Evolutionary conservation across 2,113 vertebrate species (phyloP), one percentile per base, ranked within the genome.

Genomic region (Pangasianodon gigas): DNA sequence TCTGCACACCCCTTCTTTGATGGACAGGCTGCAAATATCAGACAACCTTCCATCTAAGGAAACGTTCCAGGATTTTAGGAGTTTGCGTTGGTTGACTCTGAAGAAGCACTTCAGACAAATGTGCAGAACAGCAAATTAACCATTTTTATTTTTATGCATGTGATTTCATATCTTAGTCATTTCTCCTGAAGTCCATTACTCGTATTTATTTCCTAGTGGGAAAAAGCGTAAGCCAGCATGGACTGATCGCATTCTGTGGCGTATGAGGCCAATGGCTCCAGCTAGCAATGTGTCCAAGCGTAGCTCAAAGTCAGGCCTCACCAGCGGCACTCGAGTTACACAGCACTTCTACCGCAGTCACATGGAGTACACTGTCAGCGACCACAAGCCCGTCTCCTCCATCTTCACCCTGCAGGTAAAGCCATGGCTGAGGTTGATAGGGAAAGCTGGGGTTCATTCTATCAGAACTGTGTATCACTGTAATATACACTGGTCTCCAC

Each of bases 151-250:
- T 82, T 41, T 41, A 9, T 44, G 37, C 37, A 75, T 75, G 44
- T 75, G 71, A 21, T 26, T 46, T 48, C 3, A 77, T 77, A 24
- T 46, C 16, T 10, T 46, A 77, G 74, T 11, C 74, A 48, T 26
- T 79, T 79, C 21, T 79, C 41, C 41, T 29, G 75, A 29, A 26
- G 44, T 26, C 13, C 10, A 51, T 48, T 10, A 48, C 51, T 48
- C 44, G 29, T 79, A 29, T 32, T 86, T 62, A 1, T 52, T 74
- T 84, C 67, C 58, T 91, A 99, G 98, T 81, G 95, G 97, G 54
- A 99, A 99, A 94, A 99, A 98, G 91, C 95, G 98, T 87, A 99
- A 99, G 93, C 98, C 98, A 10, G 98, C 98, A 44, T 99, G 98
- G 98, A 99, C 98, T 0, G 98, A 99, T 91, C 97, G 98, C 2